phyloP scores from a whole-genome alignment of 2,888 invertebrate genomes.

The Teleiodes luculella region DNA sequence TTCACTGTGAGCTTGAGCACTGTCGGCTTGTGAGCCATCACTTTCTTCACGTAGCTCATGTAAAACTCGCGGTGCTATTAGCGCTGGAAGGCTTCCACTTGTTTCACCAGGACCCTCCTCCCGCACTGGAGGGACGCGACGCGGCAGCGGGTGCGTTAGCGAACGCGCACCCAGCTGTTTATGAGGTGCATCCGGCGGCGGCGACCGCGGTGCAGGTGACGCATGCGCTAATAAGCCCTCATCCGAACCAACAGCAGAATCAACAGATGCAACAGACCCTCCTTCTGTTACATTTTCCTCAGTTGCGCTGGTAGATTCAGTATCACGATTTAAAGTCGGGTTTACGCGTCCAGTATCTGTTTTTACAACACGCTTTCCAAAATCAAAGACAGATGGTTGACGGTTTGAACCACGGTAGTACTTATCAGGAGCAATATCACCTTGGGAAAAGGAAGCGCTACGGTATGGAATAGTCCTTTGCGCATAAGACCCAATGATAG shows the following conservation, averaged over 20 bases:
- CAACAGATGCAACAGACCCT: conserved; percentile 78
- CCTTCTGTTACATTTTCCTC: conserved; percentile 63
- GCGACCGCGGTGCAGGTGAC: conserved; percentile 61
- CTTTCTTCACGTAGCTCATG: conserved; percentile 72
- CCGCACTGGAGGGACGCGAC: conserved; percentile 61
- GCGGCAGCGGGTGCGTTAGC: conserved; percentile 73
- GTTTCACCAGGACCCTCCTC: conserved; percentile 55
- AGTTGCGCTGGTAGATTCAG: conserved; percentile 50
- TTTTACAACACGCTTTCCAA: conserved; percentile 53
- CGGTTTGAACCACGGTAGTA: conserved; percentile 57
- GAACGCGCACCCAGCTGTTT: conserved; percentile 72
- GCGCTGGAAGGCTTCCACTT: conserved; percentile 60
- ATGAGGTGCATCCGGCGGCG: conserved; percentile 68
- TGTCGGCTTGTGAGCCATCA: conserved; percentile 74
- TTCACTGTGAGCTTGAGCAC: conserved; percentile 73
- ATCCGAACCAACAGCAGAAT: conserved; percentile 80
- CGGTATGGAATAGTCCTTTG: conserved; percentile 86
- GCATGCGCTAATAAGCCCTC: conserved; percentile 72
- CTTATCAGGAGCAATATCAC: conserved; percentile 84
- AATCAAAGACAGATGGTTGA: conserved; percentile 65
- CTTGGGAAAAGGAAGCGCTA: conserved; percentile 93
- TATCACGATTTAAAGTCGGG: conserved; percentile 49
- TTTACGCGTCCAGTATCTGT: conserved; percentile 37
- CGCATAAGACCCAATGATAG: conserved; percentile 80
- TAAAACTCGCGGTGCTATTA: conserved; percentile 63